Percentiles rank a stretch among this genome's conserved stretches.
These are phyloP conservation scores for Potorous gilbertii DNA, from an alignment of 2,797 vertebrate species.

Conservation along the genomic window DNA sequence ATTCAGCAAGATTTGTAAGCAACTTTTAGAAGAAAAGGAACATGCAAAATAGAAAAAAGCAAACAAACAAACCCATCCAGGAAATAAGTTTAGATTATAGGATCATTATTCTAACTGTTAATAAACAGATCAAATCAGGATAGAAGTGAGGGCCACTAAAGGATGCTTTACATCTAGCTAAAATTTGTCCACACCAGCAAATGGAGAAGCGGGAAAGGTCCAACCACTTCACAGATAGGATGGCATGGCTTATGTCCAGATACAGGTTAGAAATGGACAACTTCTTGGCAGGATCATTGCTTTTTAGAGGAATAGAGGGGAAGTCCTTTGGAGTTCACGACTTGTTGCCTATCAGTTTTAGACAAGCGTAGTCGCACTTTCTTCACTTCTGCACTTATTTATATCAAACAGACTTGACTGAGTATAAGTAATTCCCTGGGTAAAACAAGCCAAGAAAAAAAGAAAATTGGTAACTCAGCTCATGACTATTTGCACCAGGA, in stretches of 20 bases:
- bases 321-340: not conserved
- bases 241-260: not conserved
- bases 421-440: not conserved
- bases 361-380: not conserved
- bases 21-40: not conserved
- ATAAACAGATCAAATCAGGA: not conserved
- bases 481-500: slow-evolving; percentile 70
- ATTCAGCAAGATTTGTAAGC: not conserved
- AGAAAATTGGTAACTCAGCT: slow-evolving; percentile 4
- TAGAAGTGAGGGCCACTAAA: not conserved
- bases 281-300: not conserved
- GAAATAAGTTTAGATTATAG: not conserved
- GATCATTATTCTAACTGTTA: not conserved
- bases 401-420: not conserved
- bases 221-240: not conserved
- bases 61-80: not conserved
- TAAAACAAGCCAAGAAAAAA: not conserved
- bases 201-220: not conserved
- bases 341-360: not conserved
- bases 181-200: not conserved
- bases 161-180: not conserved
- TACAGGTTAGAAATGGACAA: not conserved
- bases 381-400: not conserved
- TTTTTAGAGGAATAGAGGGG: not conserved
- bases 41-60: not conserved